Base-by-base conservation (phyloP, 2,888 invertebrate genomes). In the Ctena decussata region DNA sequence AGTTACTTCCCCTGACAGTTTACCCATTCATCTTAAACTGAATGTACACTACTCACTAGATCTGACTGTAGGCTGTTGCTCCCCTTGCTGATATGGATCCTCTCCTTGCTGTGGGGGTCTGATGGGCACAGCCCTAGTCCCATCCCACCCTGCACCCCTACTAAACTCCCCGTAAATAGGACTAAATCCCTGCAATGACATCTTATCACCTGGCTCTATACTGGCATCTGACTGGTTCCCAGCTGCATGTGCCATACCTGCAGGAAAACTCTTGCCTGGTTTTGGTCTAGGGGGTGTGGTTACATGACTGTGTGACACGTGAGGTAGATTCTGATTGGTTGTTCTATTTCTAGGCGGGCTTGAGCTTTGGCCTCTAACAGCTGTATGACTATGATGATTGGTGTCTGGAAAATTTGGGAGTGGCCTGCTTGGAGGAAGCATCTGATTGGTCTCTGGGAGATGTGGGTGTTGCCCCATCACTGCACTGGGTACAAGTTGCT, bases 81-180 rank as follows among this genome's bases (percentile, higher is more conserved):
- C 77, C 49, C 84, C 83, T 65, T 84, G 73, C 21, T 79, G 46
- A 32, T 84, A 82, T n/a, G 86, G 84, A 77, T 86, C 90, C 27
- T 81, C 84, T 73, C 86, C 85, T 53, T 92, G 92, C 35, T 92
- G 92, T 8, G 92, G 92, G 30, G 92, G 92, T 44, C 91, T 81
- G 24, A 92, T 91, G 21, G 91, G 87, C 24, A 92, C 87, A 35
- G 91, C 91, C 39, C 80, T 49, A 46, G 84, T 71, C 30, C 76
- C 83, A 27, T 71, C 79, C 83, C 75, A 74, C 21, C 27, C 65
- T 37, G 49, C 46, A 72, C 44, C 79, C 37, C 41, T 27, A 24
- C 72, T 44, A 21, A 65, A 65, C 30, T 65, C 65, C 3, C 46
- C 46, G n/a, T 44, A 41, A 18, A 44, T 46, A 30, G 72, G 72